phyloP scores from a whole-genome alignment of 2,888 invertebrate genomes.

The Pseudoips prasinana region DNA sequence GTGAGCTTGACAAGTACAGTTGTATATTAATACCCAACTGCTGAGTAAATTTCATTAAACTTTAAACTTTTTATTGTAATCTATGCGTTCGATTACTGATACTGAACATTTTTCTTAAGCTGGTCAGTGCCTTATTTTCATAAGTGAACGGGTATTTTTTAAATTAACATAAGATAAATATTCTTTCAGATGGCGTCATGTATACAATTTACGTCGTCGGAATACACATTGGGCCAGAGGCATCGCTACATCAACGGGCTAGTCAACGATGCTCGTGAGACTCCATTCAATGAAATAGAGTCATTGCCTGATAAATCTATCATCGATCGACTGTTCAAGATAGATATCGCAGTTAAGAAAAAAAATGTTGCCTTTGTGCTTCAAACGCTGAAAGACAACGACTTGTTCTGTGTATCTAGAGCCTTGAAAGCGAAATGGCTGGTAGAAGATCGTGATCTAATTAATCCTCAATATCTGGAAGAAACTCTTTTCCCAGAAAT shows the following conservation, averaged over 20 bases:
- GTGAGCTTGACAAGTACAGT: too few species aligned
- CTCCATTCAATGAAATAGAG: slow-evolving; percentile 20
- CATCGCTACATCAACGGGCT: slow-evolving; percentile 46
- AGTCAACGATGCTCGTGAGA: slow-evolving; percentile 31
- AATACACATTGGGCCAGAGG: slow-evolving; percentile 49
- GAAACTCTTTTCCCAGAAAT: slow-evolving; percentile 50
- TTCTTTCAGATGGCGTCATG: slow-evolving; percentile 37
- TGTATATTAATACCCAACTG: too few species aligned
- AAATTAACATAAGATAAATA: too few species aligned
- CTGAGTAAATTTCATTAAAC: too few species aligned
- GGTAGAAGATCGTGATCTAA: slow-evolving; percentile 40
- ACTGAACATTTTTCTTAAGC: too few species aligned
- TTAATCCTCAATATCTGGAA: slow-evolving; percentile 57
- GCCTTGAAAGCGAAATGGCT: slow-evolving; percentile 58
- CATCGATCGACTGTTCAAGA: slow-evolving; percentile 57
- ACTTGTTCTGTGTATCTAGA: slow-evolving; percentile 60
- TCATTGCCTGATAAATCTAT: slow-evolving; percentile 36
- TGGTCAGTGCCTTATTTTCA: too few species aligned
- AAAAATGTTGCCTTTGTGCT: slow-evolving; percentile 50
- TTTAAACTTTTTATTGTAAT: too few species aligned
- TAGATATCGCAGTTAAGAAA: slow-evolving; percentile 54
- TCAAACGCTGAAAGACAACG: slow-evolving; percentile 48
- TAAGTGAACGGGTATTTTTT: too few species aligned
- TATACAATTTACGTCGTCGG: slow-evolving; percentile 40
- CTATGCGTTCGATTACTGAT: too few species aligned